These are phyloP conservation scores for Elmis aenea DNA, from an alignment of 2,888 invertebrate species.

Conservation along the genomic window DNA sequence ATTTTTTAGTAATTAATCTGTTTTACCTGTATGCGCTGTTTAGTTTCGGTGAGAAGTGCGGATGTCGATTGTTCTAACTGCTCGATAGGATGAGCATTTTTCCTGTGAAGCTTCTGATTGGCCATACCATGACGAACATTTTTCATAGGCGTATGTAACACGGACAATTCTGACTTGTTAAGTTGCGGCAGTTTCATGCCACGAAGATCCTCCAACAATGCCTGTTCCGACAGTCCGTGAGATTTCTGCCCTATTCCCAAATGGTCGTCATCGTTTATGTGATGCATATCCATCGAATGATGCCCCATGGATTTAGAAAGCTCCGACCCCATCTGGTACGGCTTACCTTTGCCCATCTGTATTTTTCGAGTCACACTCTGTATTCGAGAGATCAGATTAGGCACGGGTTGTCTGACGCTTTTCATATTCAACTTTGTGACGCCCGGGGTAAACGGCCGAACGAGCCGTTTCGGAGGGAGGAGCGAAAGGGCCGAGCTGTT, in stretches of 20 bases:
- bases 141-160: too few species aligned
- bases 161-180: neutral
- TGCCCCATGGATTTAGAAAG: too few species aligned
- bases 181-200: neutral
- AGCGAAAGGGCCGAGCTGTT: constrained; percentile 59
- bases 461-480: constrained; percentile 46
- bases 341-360: constrained; percentile 29
- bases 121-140: constrained; percentile 21
- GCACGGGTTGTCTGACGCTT: constrained; percentile 40
- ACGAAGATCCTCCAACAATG: neutral
- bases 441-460: constrained; percentile 33
- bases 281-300: too few species aligned
- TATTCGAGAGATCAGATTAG: constrained; percentile 40
- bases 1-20: neutral
- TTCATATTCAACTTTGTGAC: constrained; percentile 40
- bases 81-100: constrained; percentile 32
- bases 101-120: constrained; percentile 19
- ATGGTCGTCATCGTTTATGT: neutral
- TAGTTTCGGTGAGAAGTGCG: constrained; percentile 37
- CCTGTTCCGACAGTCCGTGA: neutral
- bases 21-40: constrained; percentile 42
- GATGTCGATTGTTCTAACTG: constrained; percentile 42
- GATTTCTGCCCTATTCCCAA: neutral
- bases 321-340: too few species aligned
- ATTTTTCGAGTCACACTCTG: constrained; percentile 35